Evolutionary conservation across 2,113 vertebrate genomes (phyloP), one percentile per base, ranked within the genome.

Genomic region (Setophaga kirtlandii): DNA sequence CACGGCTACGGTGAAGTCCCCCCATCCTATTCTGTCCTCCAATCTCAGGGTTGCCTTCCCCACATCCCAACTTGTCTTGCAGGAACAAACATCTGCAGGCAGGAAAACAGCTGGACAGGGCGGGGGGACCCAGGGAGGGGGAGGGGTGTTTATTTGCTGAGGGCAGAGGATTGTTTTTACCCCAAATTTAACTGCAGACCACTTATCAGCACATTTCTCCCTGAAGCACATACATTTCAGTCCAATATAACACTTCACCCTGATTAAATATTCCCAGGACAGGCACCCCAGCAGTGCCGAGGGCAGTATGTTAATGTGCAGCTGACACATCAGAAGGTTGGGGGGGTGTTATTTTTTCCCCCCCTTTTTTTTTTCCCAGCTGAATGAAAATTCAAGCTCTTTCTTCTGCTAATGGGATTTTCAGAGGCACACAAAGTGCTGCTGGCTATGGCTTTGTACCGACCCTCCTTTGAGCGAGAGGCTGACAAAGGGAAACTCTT

Each of bases 351-450:
- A 10, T 28, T 27, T 91, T 82, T 60, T 78, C 53, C 12, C 6
- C 14, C 3, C 7, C 5, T 1, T n/a, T 30, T 41, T 22, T 59
- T 78, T 91, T 73, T 70, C 28, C 63, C 86, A 92, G 71, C 81
- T 94, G 92, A 96, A 96, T 92, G 88, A 94, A 96, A 96, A 92
- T 92, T 96, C 92, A 95, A 96, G 93, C 93, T 88, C 94, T 94
- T 96, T 97, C 95, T 96, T 95, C 95, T 78, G 68, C 94, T 97
- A 97, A 97, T 97, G 95, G 97, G 93, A 97, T 97, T 97, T 97
- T 96, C 85, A 88, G 93, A 96, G 73, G 82, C 85, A 81, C 81
- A 95, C 86, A 95, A 96, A 97, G 84, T 96, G 96, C 97, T 96
- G 93, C 94, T 93, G 96, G 95, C 95, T 88, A 91, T n/a, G 35